These are phyloP conservation scores for Cataglyphis cursor DNA, from an alignment of 2,888 invertebrate genomes.

Conservation along the genomic window DNA sequence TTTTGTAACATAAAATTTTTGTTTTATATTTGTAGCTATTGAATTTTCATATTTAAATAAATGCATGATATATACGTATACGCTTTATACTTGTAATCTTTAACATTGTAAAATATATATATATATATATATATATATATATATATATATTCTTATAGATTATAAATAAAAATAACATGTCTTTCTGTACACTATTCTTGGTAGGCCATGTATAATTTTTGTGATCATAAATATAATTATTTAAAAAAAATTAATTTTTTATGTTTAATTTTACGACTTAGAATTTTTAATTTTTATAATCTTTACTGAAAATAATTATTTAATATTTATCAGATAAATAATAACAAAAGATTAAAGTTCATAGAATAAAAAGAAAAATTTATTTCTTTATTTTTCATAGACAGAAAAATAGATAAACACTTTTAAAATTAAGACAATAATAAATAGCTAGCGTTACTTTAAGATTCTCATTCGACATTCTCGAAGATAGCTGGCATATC, in stretches of 20 bases:
- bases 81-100: not conserved
- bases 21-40: not conserved
- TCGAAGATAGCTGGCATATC: slow-evolving; percentile 18
- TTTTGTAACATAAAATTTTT: not conserved
- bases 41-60: not conserved
- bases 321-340: not conserved
- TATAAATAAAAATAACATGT: not conserved
- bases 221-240: not conserved
- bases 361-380: not conserved
- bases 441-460: not conserved
- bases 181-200: not conserved
- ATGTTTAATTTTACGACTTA: not conserved
- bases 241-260: not conserved
- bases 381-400: no score
- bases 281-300: not conserved
- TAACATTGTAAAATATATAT: not conserved
- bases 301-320: not conserved
- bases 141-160: not conserved
- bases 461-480: not conserved
- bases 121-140: not conserved
- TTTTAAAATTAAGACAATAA: not conserved
- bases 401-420: not conserved
- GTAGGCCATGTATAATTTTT: not conserved
- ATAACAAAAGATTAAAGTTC: not conserved
- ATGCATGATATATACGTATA: not conserved